These are phyloP conservation scores for Anas bernieri DNA, from an alignment of 2,797 vertebrate genomes.

Conservation along the genomic window DNA sequence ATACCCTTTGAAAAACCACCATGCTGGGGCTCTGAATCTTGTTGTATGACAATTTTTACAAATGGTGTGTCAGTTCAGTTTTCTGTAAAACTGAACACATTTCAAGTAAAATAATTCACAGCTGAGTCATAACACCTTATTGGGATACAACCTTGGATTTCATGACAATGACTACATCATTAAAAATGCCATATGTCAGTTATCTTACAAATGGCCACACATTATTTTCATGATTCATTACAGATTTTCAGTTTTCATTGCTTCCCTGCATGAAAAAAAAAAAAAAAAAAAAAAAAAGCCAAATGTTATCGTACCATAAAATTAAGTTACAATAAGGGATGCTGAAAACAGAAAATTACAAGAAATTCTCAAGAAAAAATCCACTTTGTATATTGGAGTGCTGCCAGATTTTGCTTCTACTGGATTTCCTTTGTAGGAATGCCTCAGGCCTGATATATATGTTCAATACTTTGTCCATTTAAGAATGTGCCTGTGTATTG, in stretches of 20 bases:
- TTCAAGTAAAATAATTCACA: neutral
- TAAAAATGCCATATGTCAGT: neutral
- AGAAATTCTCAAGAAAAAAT: neutral
- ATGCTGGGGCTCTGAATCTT: neutral
- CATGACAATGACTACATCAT: neutral
- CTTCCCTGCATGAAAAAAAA: too few relatives aligned
- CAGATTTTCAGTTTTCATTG: neutral
- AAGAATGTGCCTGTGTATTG: conserved; percentile 18
- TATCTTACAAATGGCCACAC: fast-evolving
- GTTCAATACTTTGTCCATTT: neutral
- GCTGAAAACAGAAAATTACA: neutral
- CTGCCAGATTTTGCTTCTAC: neutral
- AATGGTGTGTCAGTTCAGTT: neutral
- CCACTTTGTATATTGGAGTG: neutral
- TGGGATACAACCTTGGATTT: neutral
- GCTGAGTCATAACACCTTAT: neutral
- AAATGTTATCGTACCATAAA: neutral
- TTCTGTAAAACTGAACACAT: neutral
- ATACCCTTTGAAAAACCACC: neutral
- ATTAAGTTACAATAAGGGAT: fast-evolving
- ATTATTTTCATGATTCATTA: neutral
- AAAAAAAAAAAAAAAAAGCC: neutral
- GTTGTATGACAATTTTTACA: neutral
- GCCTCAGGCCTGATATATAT: neutral
- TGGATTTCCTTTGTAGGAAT: neutral